Percentiles rank a stretch among this genome's conserved stretches.
phyloP scores from a whole-genome alignment of 1,140 invertebrate genomes.

The Drosophila miranda region DNA sequence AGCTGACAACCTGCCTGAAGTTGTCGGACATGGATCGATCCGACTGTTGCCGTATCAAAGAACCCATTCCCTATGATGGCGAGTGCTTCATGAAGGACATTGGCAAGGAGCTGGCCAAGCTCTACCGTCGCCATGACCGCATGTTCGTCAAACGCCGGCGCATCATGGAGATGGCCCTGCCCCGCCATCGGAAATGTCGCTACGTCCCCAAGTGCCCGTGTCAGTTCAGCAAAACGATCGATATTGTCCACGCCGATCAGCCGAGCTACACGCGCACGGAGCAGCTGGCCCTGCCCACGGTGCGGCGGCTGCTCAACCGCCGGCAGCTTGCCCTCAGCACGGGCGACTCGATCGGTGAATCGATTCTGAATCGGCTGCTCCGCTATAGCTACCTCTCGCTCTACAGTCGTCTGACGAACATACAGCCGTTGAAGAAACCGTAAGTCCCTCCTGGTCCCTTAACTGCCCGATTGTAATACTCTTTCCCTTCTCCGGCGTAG shows the following conservation, averaged over 20 bases:
- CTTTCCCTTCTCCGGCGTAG: not conserved
- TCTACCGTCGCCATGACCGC: conserved; percentile 42
- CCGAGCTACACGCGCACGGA: conserved; percentile 65
- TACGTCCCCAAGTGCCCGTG: conserved; percentile 65
- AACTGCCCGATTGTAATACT: not conserved
- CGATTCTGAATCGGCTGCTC: conserved; percentile 61
- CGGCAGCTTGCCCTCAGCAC: conserved; percentile 17
- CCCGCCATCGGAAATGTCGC: conserved; percentile 27
- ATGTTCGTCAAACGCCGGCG: conserved; percentile 53
- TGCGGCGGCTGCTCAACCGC: conserved; percentile 43
- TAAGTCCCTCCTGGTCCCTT: conserved; percentile 13
- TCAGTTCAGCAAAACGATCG: conserved; percentile 58
- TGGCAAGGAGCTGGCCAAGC: conserved; percentile 41
- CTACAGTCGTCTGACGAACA: conserved; percentile 68
- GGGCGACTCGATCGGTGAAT: conserved; percentile 55
- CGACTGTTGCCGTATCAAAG: conserved; percentile 55
- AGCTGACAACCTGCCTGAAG: conserved; percentile 43
- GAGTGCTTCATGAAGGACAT: conserved; percentile 62
- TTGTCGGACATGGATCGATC: conserved; percentile 49
- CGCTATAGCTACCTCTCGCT: conserved; percentile 69
- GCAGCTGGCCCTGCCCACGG: conserved; percentile 61
- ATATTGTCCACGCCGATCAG: conserved; percentile 48
- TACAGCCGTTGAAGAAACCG: conserved; percentile 52
- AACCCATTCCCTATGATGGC: conserved; percentile 55
- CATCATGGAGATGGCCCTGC: conserved; percentile 55